Evolutionary conservation across 2,888 invertebrate species (phyloP).

Genomic region (Lypha dubia): DNA sequence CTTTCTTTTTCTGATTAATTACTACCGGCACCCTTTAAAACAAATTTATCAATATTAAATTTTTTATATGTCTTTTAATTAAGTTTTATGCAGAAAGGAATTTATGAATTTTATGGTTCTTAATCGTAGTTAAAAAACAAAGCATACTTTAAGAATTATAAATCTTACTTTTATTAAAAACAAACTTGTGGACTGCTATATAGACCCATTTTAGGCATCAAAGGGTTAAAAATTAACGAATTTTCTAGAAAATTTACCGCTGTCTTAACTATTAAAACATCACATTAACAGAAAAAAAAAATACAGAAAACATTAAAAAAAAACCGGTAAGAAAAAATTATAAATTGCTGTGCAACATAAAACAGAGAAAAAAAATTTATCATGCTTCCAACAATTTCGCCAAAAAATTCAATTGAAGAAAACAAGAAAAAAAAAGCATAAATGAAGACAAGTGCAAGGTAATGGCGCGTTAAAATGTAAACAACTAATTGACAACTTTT

Average conservation of each 20-base stretch:
- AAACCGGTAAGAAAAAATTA: conserved; percentile 59
- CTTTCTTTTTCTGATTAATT: too few species aligned
- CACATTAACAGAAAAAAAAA: conserved; percentile 32
- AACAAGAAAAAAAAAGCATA: conserved; percentile 15
- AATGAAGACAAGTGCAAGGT: conserved; percentile 79
- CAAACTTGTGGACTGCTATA: not conserved
- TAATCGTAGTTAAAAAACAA: too few species aligned
- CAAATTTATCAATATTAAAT: too few species aligned
- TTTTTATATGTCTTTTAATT: too few species aligned
- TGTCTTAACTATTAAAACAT: conserved; percentile 49
- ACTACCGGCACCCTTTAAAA: too few species aligned
- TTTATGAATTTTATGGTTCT: too few species aligned
- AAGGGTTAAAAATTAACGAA: conserved; percentile 43
- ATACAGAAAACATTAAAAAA: conserved; percentile 9
- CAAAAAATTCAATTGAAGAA: conserved; percentile 38
- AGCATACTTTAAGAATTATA: too few species aligned
- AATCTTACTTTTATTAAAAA: too few species aligned
- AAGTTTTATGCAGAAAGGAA: too few species aligned
- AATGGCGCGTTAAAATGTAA: conserved; percentile 75
- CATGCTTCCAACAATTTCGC: conserved; percentile 64
- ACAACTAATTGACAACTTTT: conserved; percentile 58
- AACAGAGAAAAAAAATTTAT: conserved; percentile 31
- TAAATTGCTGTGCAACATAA: conserved; percentile 38
- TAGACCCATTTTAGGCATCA: not conserved
- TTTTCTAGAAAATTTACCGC: conserved; percentile 29